A percentile compares a stretch with the other conserved stretches of the same genome.
Evolutionary conservation across 2,113 vertebrate genomes (phyloP).

Genomic region (Todiramphus saurophagus): DNA sequence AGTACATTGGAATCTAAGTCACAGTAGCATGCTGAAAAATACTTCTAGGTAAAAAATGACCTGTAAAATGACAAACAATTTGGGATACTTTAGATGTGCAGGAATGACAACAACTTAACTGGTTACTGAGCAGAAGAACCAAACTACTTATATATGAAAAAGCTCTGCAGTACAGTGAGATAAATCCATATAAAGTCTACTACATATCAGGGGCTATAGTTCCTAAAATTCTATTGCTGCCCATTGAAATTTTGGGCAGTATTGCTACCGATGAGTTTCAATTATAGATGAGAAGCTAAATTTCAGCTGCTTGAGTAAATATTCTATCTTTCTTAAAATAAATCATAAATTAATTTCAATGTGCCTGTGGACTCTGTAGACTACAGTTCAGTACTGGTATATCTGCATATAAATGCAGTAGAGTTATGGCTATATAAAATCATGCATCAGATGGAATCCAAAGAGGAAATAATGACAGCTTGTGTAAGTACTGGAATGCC

Average conservation of each 20-base stretch:
- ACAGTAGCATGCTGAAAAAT: not conserved
- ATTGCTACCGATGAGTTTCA: not conserved
- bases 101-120: not conserved
- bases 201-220: not conserved
- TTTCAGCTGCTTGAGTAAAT: not conserved
- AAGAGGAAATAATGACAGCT: not conserved
- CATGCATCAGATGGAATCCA: not conserved
- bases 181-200: not conserved
- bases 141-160: not conserved
- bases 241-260: conserved; percentile 9
- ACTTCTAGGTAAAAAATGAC: not conserved
- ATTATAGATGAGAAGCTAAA: conserved; percentile 38
- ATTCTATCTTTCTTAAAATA: conserved; percentile 8
- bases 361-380: not conserved
- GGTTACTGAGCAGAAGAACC: not conserved
- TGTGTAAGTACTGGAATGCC: not conserved
- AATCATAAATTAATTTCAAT: conserved; percentile 2
- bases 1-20: not conserved
- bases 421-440: not conserved
- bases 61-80: not conserved
- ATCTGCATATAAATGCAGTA: not conserved
- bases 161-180: not conserved
- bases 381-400: not conserved
- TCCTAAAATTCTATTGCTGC: not conserved
- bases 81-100: not conserved